Conservation (phyloP, 2,888 invertebrate genomes). For the Pandemis cinnamomeana region DNA sequence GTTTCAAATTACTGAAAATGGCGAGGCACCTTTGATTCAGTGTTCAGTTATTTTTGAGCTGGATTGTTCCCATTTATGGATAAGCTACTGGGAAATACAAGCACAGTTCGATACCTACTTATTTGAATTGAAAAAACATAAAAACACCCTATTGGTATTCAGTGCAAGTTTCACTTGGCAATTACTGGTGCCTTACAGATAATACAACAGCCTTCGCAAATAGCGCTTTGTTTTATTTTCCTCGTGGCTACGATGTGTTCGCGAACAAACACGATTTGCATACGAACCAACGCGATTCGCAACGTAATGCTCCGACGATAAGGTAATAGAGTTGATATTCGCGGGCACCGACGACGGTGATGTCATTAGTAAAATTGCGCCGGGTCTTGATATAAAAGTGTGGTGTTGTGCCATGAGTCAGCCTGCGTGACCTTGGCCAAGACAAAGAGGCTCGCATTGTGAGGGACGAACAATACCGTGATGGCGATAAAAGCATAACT, state of each 20-base stretch:
- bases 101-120: constrained; percentile 13
- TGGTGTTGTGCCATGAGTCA: constrained; percentile 53
- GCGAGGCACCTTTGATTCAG: too few species aligned
- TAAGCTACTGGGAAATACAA: constrained; percentile 13
- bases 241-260: constrained; percentile 33
- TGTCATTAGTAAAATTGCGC: constrained; percentile 17
- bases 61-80: neutral
- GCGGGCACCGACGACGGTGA: neutral
- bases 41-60: too few species aligned
- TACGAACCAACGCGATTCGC: neutral
- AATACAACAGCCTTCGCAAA: constrained; percentile 38
- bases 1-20: too few species aligned
- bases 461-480: constrained; percentile 63
- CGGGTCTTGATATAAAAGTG: constrained; percentile 40
- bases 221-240: constrained; percentile 42
- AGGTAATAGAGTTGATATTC: constrained; percentile 25
- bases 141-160: constrained; percentile 39
- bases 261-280: constrained; percentile 24
- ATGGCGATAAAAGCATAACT: constrained; percentile 73
- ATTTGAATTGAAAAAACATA: constrained; percentile 34
- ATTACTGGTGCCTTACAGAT: constrained; percentile 41
- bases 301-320: neutral
- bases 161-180: constrained; percentile 34
- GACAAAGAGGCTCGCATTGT: constrained; percentile 74
- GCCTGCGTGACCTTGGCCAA: constrained; percentile 70